phyloP scores from a whole-genome alignment of 2,888 invertebrate genomes.

The Elegia similella region DNA sequence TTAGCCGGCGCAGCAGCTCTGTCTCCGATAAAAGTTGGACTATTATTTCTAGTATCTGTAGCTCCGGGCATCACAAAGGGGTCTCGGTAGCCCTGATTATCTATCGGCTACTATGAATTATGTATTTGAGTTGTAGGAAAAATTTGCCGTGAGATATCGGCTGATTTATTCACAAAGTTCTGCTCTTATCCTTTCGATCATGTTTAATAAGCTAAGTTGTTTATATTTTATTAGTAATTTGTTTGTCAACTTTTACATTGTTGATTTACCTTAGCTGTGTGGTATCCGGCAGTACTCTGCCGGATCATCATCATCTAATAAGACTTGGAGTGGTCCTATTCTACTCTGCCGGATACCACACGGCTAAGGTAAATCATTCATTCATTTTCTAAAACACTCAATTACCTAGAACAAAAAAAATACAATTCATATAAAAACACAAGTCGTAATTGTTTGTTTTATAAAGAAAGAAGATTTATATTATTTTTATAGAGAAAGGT shows the following conservation, averaged over 20 bases:
- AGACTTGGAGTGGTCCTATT: too few relatives aligned
- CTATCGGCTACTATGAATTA: constrained; percentile 52
- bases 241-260: not conserved
- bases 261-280: too few relatives aligned
- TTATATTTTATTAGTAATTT: not conserved
- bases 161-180: constrained; percentile 47
- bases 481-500: too few relatives aligned
- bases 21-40: constrained; percentile 52
- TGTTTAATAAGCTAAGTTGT: constrained; percentile 4
- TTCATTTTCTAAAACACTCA: too few relatives aligned
- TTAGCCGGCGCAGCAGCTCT: constrained; percentile 23
- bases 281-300: too few relatives aligned
- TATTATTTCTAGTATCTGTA: constrained; percentile 46
- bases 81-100: constrained; percentile 41
- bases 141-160: constrained; percentile 39
- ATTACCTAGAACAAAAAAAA: too few relatives aligned
- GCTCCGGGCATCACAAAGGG: constrained; percentile 37
- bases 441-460: too few relatives aligned
- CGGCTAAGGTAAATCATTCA: too few relatives aligned
- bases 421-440: too few relatives aligned
- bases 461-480: too few relatives aligned
- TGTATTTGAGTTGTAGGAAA: constrained; percentile 54
- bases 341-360: too few relatives aligned
- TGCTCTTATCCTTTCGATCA: constrained; percentile 19
- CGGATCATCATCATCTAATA: too few relatives aligned